These are phyloP conservation scores for Chelonoidis abingdonii DNA, from an alignment of 2,113 vertebrate species.

Conservation along the genomic window DNA sequence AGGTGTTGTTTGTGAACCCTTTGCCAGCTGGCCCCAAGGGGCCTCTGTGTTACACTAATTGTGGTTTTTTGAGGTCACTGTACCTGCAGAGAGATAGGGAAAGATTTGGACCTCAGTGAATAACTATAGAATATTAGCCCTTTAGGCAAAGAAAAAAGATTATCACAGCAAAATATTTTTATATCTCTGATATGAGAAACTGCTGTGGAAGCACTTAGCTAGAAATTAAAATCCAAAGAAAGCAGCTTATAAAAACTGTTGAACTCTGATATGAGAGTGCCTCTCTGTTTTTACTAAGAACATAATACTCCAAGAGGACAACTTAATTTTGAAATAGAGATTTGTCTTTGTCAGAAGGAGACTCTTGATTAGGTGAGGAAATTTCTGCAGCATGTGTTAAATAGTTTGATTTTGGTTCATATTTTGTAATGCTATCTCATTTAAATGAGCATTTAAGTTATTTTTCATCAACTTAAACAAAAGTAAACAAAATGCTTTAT, in stretches of 20 bases:
- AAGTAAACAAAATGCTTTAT: not conserved
- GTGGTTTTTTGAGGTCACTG: not conserved
- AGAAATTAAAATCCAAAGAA: constrained; percentile 23
- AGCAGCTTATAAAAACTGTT: not conserved
- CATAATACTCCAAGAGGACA: not conserved
- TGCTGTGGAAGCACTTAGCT: not conserved
- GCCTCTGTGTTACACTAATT: not conserved
- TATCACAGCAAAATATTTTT: not conserved
- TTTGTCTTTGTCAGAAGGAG: not conserved
- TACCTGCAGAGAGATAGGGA: not conserved
- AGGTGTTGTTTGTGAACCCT: not conserved
- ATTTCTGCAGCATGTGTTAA: not conserved
- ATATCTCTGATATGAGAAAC: not conserved
- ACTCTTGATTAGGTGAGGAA: not conserved
- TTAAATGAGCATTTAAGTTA: not conserved
- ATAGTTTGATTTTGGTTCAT: not conserved
- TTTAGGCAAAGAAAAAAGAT: not conserved
- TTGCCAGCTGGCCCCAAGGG: not conserved
- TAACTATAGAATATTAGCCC: not conserved
- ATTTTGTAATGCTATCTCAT: not conserved
- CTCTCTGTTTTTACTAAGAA: not conserved
- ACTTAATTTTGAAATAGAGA: not conserved
- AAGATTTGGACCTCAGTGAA: not conserved
- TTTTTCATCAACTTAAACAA: not conserved
- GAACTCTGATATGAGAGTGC: not conserved